A percentile compares a stretch with the other conserved stretches of the same genome.
phyloP scores from a whole-genome alignment of 2,113 vertebrate species.

The Sterrhoptilus dennistouni region DNA sequence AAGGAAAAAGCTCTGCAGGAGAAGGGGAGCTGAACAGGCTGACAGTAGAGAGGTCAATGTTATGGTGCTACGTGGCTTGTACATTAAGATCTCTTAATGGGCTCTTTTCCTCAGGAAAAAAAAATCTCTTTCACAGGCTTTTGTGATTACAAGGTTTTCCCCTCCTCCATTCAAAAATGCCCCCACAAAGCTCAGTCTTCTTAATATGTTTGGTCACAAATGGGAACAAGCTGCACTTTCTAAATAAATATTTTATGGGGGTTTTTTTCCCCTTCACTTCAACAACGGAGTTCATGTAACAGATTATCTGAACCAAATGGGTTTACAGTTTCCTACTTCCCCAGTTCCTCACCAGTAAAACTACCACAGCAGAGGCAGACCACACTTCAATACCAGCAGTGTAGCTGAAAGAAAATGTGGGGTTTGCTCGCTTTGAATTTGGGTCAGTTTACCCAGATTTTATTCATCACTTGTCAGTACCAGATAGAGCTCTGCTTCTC shows the following conservation, averaged over 20 bases:
- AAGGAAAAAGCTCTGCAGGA: neutral
- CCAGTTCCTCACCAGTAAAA: neutral
- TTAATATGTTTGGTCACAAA: constrained; percentile 49
- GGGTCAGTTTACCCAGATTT: neutral
- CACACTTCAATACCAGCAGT: neutral
- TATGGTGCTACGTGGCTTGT: neutral
- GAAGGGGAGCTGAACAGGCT: neutral
- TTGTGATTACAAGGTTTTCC: neutral
- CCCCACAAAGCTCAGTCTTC: constrained; percentile 19
- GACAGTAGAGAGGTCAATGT: neutral
- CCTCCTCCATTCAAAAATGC: neutral
- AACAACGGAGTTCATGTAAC: neutral
- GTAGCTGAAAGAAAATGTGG: neutral
- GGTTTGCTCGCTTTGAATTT: neutral
- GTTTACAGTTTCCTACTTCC: neutral
- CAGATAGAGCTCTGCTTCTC: neutral
- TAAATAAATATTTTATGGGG: constrained; percentile 40
- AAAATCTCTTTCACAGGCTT: neutral
- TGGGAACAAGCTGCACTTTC: constrained; percentile 59
- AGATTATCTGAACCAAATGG: constrained; percentile 37
- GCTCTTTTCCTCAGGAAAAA: neutral
- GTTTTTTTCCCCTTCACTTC: neutral
- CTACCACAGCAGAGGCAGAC: neutral
- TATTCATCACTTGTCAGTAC: neutral
- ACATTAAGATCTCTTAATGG: neutral